A percentile compares a stretch with the other conserved stretches of the same genome.
Evolutionary conservation across 2,113 vertebrate genomes (phyloP).

Genomic region (Pampusana beccarii): DNA sequence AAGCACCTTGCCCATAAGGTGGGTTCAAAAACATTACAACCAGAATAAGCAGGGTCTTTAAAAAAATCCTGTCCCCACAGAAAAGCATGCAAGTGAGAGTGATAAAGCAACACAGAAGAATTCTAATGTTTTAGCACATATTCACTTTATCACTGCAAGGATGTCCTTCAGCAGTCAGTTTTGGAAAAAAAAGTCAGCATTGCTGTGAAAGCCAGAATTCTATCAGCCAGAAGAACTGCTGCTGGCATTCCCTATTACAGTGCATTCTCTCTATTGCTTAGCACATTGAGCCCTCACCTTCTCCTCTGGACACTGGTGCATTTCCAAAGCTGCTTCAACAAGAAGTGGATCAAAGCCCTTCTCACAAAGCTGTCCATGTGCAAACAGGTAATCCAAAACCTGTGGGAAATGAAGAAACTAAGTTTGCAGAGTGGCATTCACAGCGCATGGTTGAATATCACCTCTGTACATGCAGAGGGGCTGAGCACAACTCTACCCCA

Average conservation of each 20-base stretch:
- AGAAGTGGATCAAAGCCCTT: slow-evolving; percentile 91
- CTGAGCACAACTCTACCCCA: fast-evolving
- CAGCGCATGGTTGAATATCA: fast-evolving
- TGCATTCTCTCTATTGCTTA: background rate
- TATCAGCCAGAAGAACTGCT: background rate
- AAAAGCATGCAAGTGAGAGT: background rate
- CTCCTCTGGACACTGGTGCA: slow-evolving; percentile 94
- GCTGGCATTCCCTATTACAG: background rate
- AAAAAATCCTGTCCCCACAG: background rate
- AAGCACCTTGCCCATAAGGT: background rate
- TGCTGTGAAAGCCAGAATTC: background rate
- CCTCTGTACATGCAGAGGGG: background rate
- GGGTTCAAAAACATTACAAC: background rate
- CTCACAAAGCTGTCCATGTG: slow-evolving; percentile 92
- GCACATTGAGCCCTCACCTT: slow-evolving; percentile 79
- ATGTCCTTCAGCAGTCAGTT: background rate
- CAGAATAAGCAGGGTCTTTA: background rate
- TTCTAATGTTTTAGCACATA: background rate
- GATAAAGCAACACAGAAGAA: background rate
- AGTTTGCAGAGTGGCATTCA: background rate
- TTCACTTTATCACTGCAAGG: background rate
- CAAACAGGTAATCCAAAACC: slow-evolving; percentile 95
- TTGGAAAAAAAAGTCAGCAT: background rate
- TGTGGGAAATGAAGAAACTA: background rate
- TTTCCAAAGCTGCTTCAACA: slow-evolving; percentile 96